Percentiles rank a stretch among this genome's conserved stretches.
phyloP scores from a whole-genome alignment of 2,113 vertebrate genomes.

The Corythornis vintsioides region DNA sequence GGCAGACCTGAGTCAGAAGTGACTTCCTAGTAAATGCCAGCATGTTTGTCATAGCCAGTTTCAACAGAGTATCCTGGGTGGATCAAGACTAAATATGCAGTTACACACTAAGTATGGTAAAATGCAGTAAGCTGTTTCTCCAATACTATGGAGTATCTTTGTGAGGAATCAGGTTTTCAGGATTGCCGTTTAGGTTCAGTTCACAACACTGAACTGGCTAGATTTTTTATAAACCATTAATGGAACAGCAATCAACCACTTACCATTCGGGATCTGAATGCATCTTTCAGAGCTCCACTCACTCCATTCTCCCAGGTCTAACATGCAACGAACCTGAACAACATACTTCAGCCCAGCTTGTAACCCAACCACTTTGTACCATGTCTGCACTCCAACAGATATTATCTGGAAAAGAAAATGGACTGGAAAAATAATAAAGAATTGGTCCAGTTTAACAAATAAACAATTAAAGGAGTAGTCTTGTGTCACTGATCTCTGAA shows the following conservation, averaged over 20 bases:
- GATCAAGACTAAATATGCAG: not conserved
- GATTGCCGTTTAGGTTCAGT: not conserved
- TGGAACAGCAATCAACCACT: not conserved
- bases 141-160: not conserved
- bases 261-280: conserved; percentile 22
- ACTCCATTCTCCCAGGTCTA: conserved; percentile 49
- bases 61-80: not conserved
- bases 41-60: not conserved
- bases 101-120: not conserved
- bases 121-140: not conserved
- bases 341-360: not conserved
- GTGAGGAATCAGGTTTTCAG: not conserved
- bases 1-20: not conserved
- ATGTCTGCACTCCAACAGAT: conserved; percentile 30
- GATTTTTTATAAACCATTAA: not conserved
- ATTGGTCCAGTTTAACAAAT: not conserved
- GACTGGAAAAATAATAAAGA: conserved; percentile 2
- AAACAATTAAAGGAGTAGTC: not conserved
- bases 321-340: conserved; percentile 49
- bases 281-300: conserved; percentile 27
- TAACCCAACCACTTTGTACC: not conserved
- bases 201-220: not conserved
- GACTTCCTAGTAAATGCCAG: not conserved
- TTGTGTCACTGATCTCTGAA: not conserved
- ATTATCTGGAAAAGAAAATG: conserved; percentile 43